Evolutionary conservation across 1,140 invertebrate species (phyloP).

Genomic region (Drosophila ironensis): DNA sequence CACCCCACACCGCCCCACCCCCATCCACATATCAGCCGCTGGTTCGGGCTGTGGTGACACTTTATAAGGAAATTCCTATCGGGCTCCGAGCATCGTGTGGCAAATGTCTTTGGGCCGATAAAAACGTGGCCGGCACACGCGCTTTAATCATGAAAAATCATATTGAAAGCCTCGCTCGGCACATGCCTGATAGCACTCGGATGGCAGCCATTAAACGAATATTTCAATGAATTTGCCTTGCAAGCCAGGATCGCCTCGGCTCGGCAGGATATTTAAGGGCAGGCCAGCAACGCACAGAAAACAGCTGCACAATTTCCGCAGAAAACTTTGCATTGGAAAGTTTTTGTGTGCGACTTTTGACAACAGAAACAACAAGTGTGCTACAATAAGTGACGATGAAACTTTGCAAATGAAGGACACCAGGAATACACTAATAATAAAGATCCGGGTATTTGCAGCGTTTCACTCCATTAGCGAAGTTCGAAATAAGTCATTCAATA

Average conservation of each 20-base stretch:
- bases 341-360: slow-evolving; percentile 74
- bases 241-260: slow-evolving; percentile 21
- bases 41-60: slow-evolving; percentile 71
- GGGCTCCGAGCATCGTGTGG: slow-evolving; percentile 30
- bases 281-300: slow-evolving; percentile 39
- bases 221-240: slow-evolving; percentile 68
- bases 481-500: no score
- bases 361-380: no score
- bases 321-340: slow-evolving; percentile 63
- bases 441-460: no score
- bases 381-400: no score
- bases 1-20: no score
- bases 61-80: slow-evolving; percentile 74
- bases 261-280: slow-evolving; percentile 38
- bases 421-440: no score
- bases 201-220: slow-evolving; percentile 66
- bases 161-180: slow-evolving; percentile 41
- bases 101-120: slow-evolving; percentile 66
- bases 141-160: slow-evolving; percentile 78
- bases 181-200: slow-evolving; percentile 7
- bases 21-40: no score
- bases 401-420: no score
- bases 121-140: slow-evolving; percentile 62
- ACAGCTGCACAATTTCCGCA: slow-evolving; percentile 77
- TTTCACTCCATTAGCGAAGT: no score